Percentiles rank a stretch among this genome's conserved stretches.
Conservation (phyloP, 2,113 vertebrate genomes). For the Chelonoidis abingdonii region DNA sequence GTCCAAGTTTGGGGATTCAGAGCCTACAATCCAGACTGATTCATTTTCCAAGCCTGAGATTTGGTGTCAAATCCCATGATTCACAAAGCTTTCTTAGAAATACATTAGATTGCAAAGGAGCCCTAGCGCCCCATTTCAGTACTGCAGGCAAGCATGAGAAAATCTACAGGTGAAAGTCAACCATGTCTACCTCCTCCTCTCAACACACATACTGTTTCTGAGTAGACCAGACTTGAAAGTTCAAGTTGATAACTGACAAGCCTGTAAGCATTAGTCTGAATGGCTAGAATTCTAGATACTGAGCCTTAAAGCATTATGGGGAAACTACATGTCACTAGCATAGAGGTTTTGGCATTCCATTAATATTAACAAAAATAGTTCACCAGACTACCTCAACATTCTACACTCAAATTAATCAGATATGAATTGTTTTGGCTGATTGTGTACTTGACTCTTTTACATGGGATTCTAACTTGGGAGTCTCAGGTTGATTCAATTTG, state of each 20-base stretch:
- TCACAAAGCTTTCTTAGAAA: neutral
- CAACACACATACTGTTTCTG: neutral
- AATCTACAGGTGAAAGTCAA: neutral
- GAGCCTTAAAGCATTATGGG: neutral
- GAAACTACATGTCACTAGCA: neutral
- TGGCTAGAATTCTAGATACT: neutral
- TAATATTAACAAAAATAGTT: neutral
- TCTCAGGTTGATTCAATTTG: neutral
- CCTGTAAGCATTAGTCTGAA: neutral
- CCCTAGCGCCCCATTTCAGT: neutral
- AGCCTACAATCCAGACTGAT: neutral
- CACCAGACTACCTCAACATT: neutral
- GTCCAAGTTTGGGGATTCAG: neutral
- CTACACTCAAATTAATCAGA: neutral
- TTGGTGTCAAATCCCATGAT: neutral
- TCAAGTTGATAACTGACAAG: neutral
- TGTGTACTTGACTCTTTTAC: neutral
- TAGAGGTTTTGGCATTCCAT: neutral
- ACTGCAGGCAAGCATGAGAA: neutral
- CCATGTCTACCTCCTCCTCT: neutral
- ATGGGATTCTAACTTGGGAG: neutral
- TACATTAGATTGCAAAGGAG: neutral
- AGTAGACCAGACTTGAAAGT: neutral
- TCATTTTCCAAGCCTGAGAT: neutral
- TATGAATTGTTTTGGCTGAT: neutral